Base-by-base conservation (phyloP, 2,113 vertebrate species). In the Leptobrachium leishanense region DNA sequence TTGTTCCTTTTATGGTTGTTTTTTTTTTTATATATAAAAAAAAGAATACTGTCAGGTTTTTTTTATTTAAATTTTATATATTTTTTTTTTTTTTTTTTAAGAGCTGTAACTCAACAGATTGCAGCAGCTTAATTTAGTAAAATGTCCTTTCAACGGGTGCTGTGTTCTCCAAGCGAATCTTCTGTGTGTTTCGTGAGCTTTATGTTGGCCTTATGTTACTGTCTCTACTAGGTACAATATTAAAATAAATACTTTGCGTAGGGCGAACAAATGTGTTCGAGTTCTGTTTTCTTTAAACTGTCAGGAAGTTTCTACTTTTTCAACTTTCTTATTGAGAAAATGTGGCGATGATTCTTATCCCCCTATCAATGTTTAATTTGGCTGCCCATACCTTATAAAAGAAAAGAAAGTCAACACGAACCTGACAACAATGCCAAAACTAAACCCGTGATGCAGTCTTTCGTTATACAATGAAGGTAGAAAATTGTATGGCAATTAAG, bases 141-240 rank as follows among this genome's bases (percentile, higher is more conserved):
- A 54, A 15, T 2, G 43, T 1, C 15, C 2, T 2, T 85, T 87
- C 73, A 68, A 13, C 20, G 53, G 73, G 43, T 40, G 76, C 79
- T 79, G 75, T 55, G 20, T 57, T 43, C 75, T 67, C 10, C 43
- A 20, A 78, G 83, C 79, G 46, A 62, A 79, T 76, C 81, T 66
- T 65, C 66, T 74, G 81, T 64, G 84, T 83, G 81, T 71, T 85
- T 73, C 43, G 1, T 12, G 15, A 8, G 15, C 13, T 82, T 81
- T 31, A 31, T 79, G 43, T 46, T 72, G 1, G 6, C 15, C 0
- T 0, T 62, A 2, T 75, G 50, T 57, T 75, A 55, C 74, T 7
- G 2, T 43, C 46, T 64, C 64, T 13, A 46, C 40, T 4, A 68
- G 65, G 65, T 68, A 68, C 43, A 54, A 20, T 67, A 41, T 76